Base-by-base conservation (phyloP, 2,113 vertebrate genomes). In the Daubentonia madagascariensis region DNA sequence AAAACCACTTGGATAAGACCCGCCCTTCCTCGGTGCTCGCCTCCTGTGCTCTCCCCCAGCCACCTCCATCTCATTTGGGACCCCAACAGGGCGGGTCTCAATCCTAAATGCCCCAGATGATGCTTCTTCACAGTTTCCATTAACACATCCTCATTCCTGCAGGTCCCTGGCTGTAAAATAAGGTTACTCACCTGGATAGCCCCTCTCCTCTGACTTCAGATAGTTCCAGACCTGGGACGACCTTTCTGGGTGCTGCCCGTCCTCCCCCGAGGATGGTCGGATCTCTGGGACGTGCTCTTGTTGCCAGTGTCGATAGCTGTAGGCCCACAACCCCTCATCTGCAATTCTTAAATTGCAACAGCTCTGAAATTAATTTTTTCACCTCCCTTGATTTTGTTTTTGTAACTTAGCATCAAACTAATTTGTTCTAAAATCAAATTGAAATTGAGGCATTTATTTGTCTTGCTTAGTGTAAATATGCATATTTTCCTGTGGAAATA, bases 21-120 rank as follows among this genome's bases (percentile, higher is more conserved):
- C 79, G 25, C 23, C 9, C 40, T 54, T 61, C 10, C 75, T 94
- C 13, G 14, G 43, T n/a, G 10, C 37, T 35, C 6, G 12, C 40
- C 10, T 50, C 14, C 28, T 0, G 22, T 6, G 5, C 16, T n/a
- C 9, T 20, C 23, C 22, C 8, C 30, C 22, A 3, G 25, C 28
- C 25, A 20, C 11, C 13, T 40, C 16, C 6, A 1, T 65, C 28
- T 65, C 52, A 76, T 43, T 65, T n/a, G 43, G n/a, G 50, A 67
- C 1, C 9, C 10, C 2, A 3, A 30, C 16, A 32, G 32, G 59
- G 7, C 9, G 16, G 12, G 35, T 25, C 30, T 52, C 6, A n/a
- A 30, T 59, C 16, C 61, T 32, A 16, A 35, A 30, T 78, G 70
- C 20, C 25, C 25, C 48, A 43, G 52, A 3, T 11, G 12, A 37